Conservation (phyloP, 2,797 vertebrate genomes). For the Oryzias dopingdopingensis region DNA sequence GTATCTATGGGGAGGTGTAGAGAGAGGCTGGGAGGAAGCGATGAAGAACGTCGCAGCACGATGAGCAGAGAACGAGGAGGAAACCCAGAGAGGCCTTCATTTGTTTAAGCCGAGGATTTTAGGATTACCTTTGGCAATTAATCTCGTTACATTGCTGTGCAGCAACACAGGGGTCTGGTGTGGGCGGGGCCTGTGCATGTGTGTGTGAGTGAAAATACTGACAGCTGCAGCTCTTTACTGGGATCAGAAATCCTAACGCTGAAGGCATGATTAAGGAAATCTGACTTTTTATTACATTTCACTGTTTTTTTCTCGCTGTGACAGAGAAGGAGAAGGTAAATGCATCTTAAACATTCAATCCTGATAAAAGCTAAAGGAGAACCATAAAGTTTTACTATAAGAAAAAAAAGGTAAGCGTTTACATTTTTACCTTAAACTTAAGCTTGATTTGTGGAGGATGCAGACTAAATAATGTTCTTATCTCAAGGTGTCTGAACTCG, state of each 20-base stretch:
- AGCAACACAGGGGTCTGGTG: slow-evolving; percentile 33
- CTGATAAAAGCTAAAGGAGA: not conserved
- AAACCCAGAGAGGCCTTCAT: slow-evolving; percentile 54
- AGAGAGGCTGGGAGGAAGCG: slow-evolving; percentile 12
- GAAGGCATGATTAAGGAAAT: slow-evolving; percentile 1
- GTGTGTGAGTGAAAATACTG: slow-evolving; percentile 4
- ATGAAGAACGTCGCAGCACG: slow-evolving; percentile 1
- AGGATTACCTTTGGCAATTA: slow-evolving; percentile 77
- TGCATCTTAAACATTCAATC: not conserved
- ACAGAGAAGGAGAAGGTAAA: slow-evolving; percentile 5
- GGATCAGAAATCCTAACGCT: not conserved
- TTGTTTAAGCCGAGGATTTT: slow-evolving; percentile 75
- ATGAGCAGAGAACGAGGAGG: slow-evolving; percentile 34
- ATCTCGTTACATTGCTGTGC: slow-evolving; percentile 66
- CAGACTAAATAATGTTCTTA: too few relatives aligned
- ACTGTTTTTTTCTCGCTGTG: not conserved
- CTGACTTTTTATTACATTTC: not conserved
- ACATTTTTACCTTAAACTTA: too few relatives aligned
- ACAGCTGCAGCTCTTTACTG: slow-evolving; percentile 17
- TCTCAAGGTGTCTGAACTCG: too few relatives aligned
- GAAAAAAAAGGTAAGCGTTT: too few relatives aligned
- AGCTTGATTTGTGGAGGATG: too few relatives aligned
- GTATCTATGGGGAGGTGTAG: slow-evolving; percentile 5
- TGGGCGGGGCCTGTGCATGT: slow-evolving; percentile 19
- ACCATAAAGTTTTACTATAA: too few relatives aligned